Base-by-base conservation (phyloP, 2,113 vertebrate species). In the Paraplagusia blochii region DNA sequence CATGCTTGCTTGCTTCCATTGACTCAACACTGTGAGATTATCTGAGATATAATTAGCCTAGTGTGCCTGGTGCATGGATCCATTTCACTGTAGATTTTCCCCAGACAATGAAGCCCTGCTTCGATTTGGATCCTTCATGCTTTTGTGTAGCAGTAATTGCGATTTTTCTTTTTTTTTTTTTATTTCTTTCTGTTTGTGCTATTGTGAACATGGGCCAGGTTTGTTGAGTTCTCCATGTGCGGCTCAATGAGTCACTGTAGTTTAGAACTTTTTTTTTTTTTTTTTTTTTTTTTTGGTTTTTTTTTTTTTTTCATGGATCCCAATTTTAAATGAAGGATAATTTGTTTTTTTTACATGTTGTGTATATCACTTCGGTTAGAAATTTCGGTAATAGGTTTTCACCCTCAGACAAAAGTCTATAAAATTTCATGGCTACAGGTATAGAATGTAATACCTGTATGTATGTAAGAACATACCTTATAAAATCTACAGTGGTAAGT, bases 161-260 rank as follows among this genome's bases (percentile, higher is more conserved):
- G 22, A 29, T 29, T 29, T 2, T n/a, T n/a, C n/a, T n/a, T n/a
- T n/a, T n/a, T n/a, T n/a, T n/a, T n/a, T n/a, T n/a, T n/a, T n/a
- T n/a, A n/a, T n/a, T n/a, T n/a, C n/a, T n/a, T n/a, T n/a, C n/a
- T n/a, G n/a, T n/a, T 29, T 29, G 22, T 29, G 22, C 64, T 72
- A 51, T 64, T 68, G 68, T 77, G 78, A 63, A 70, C 47, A 68
- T 61, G 68, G 63, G 77, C 80, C 74, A 82, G 45, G 66, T 69
- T 62, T 69, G 59, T 34, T 9, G 19, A 36, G 47, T 43, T 72
- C 38, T 66, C 50, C 56, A 51, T 57, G 65, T 14, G 11, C 22
- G 3, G 29, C 62, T 44, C 54, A 12, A 53, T 65, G 36, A 22
- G 43, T 58, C 42, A 67, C 35, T 18, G 47, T 45, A 43, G 33